Evolutionary conservation across 2,888 invertebrate species (phyloP).

Genomic region (Papilio protenor): DNA sequence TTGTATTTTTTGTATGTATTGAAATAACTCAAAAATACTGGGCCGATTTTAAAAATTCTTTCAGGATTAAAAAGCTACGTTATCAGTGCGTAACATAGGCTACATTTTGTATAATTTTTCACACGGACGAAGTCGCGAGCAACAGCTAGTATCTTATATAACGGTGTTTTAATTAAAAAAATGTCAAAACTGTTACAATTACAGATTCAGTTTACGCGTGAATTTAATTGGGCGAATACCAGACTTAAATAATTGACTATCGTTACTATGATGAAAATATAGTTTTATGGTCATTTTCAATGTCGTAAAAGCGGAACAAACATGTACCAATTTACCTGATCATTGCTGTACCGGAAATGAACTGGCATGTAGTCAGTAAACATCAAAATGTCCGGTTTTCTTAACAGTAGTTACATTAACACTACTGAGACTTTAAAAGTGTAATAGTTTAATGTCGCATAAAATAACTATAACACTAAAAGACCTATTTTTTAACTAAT

Average conservation of each 20-base stretch:
- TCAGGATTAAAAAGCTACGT: too few species aligned
- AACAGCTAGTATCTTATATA: neutral
- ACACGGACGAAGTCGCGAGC: too few species aligned
- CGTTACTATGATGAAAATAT: neutral
- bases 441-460: neutral
- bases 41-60: too few species aligned
- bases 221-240: neutral
- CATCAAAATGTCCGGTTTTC: conserved; percentile 3
- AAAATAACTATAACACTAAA: neutral
- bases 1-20: too few species aligned
- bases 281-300: neutral
- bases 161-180: neutral
- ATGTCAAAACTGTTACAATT: neutral
- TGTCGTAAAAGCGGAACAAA: neutral
- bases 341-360: conserved; percentile 2
- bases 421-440: neutral
- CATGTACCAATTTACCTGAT: neutral
- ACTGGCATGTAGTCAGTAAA: neutral
- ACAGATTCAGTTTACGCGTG: neutral
- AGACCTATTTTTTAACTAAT: neutral
- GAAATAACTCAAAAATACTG: too few species aligned
- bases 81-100: too few species aligned
- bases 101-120: too few species aligned
- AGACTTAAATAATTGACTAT: neutral
- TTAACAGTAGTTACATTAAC: neutral